A percentile compares a stretch with the other conserved stretches of the same genome.
These are phyloP conservation scores for Latrodectus hesperus DNA, from an alignment of 2,888 invertebrate genomes.

Conservation along the genomic window DNA sequence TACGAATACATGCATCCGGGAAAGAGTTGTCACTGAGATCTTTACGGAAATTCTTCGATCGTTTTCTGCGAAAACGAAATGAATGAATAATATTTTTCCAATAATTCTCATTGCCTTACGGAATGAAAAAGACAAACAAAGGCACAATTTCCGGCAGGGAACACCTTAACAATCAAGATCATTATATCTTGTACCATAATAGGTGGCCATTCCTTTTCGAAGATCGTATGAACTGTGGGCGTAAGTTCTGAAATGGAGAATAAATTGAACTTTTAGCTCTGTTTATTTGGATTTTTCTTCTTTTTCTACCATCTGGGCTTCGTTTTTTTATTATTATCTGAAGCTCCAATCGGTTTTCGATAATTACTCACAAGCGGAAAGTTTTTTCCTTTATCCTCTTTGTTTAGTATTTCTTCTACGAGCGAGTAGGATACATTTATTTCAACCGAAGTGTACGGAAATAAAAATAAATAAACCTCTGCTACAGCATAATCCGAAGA, in stretches of 20 bases:
- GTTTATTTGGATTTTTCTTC: background rate
- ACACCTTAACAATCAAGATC: constrained; percentile 56
- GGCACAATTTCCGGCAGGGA: constrained; percentile 28
- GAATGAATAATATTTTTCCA: constrained; percentile 49
- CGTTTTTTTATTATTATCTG: constrained; percentile 38
- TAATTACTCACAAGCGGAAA: constrained; percentile 21
- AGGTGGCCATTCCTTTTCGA: constrained; percentile 16
- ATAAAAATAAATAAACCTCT: constrained; percentile 42
- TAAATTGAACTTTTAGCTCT: constrained; percentile 37
- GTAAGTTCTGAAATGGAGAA: constrained; percentile 31
- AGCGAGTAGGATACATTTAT: constrained; percentile 16
- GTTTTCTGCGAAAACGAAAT: constrained; percentile 3
- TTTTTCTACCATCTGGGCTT: background rate
- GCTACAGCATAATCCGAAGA: constrained; percentile 33
- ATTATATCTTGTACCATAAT: constrained; percentile 52
- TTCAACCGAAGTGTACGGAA: constrained; percentile 7
- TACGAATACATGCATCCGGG: constrained; percentile 13
- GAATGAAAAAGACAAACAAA: constrained; percentile 27
- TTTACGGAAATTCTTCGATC: constrained; percentile 12
- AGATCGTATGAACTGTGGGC: constrained; percentile 23
- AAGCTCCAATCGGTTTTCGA: constrained; percentile 57
- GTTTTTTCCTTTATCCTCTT: constrained; percentile 1
- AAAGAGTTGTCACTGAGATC: background rate
- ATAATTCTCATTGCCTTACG: constrained; percentile 41
- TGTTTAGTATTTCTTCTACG: background rate